A percentile compares a stretch with the other conserved stretches of the same genome.
Evolutionary conservation across 2,113 vertebrate genomes (phyloP).

Genomic region (Rhea pennata): DNA sequence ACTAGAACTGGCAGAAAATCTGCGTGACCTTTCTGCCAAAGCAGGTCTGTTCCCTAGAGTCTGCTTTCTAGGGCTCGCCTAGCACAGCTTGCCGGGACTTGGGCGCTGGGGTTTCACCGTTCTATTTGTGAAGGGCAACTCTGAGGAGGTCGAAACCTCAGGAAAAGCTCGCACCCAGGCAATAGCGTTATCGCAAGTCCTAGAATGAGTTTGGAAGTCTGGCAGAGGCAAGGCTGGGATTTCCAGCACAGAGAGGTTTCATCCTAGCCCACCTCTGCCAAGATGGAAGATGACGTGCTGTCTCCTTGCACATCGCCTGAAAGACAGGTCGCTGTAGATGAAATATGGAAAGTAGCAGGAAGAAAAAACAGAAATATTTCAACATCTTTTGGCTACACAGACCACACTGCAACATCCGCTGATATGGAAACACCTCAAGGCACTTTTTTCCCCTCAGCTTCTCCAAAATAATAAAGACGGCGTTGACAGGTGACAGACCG

Average conservation of each 20-base stretch:
- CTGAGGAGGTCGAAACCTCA: not conserved
- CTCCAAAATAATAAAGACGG: conserved; percentile 54
- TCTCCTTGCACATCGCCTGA: not conserved
- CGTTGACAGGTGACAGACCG: conserved; percentile 52
- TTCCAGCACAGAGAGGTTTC: not conserved
- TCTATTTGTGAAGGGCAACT: not conserved
- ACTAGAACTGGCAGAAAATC: not conserved
- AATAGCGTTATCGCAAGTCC: not conserved
- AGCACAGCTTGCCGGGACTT: not conserved
- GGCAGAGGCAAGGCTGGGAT: not conserved
- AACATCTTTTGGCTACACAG: conserved; percentile 18
- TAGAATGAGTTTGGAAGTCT: not conserved
- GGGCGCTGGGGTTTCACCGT: not conserved
- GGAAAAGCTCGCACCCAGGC: not conserved
- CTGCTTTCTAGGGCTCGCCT: not conserved
- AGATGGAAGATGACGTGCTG: fast-evolving
- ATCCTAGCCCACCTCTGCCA: not conserved
- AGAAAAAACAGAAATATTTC: not conserved
- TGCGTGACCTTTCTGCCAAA: not conserved
- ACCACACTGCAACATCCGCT: not conserved
- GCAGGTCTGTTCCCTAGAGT: not conserved
- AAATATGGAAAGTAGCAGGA: not conserved
- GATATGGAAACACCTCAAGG: conserved; percentile 10
- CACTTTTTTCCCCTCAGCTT: not conserved
- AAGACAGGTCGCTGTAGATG: not conserved